phyloP scores from a whole-genome alignment of 2,797 vertebrate genomes.

The Coregonus suidteri region DNA sequence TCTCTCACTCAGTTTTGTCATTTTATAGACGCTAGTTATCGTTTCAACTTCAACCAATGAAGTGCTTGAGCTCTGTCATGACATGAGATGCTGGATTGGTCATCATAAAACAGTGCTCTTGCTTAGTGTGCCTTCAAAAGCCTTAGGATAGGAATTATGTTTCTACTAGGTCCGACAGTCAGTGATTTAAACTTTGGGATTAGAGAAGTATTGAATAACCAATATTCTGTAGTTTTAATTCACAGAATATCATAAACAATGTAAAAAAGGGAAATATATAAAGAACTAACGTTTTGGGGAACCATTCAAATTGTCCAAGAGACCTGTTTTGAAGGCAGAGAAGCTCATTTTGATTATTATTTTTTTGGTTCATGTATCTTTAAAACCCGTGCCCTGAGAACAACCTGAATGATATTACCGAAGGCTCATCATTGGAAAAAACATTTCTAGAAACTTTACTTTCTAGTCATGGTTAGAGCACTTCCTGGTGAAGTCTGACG shows the following conservation, averaged over 20 bases:
- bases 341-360: not conserved
- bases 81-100: slow-evolving; percentile 44
- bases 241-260: not conserved
- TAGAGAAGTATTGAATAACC: too few species aligned
- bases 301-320: not conserved
- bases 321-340: slow-evolving; percentile 37
- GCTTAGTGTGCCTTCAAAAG: slow-evolving; percentile 60
- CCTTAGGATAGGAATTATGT: slow-evolving; percentile 31
- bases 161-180: too few species aligned
- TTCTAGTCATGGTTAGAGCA: slow-evolving; percentile 5
- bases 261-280: not conserved
- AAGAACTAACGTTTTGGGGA: not conserved
- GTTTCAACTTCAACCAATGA: slow-evolving; percentile 43
- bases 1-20: not conserved
- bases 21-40: slow-evolving; percentile 12
- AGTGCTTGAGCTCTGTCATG: slow-evolving; percentile 57
- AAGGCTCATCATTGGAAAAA: too few species aligned
- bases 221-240: not conserved
- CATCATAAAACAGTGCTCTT: slow-evolving; percentile 29
- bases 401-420: too few species aligned
- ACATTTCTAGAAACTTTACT: too few species aligned
- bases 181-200: too few species aligned
- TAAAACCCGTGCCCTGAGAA: not conserved
- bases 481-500: not conserved
- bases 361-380: too few species aligned